Percentiles rank a stretch among this genome's conserved stretches.
Conservation (phyloP, 2,888 invertebrate genomes). For the Ectropis crepuscularia region DNA sequence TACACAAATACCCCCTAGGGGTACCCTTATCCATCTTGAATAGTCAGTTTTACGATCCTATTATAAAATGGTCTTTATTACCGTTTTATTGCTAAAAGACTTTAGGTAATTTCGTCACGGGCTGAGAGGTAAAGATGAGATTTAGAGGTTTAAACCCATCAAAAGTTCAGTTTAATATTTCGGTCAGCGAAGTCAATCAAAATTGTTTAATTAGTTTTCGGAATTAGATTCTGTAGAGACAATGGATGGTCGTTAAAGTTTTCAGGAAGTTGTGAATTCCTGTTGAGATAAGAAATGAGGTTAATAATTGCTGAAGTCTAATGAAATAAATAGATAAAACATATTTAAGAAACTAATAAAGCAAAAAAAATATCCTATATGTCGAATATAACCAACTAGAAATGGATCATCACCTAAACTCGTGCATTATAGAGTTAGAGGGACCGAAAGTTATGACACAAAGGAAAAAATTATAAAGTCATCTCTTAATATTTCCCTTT, state of each 20-base stretch:
- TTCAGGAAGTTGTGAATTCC: not conserved
- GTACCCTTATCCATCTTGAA: slow-evolving; percentile 59
- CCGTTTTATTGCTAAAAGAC: slow-evolving; percentile 82
- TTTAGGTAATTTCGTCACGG: slow-evolving; percentile 82
- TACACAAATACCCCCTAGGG: slow-evolving; percentile 58
- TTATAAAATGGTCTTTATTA: slow-evolving; percentile 84
- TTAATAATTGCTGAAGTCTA: not conserved
- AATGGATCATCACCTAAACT: no score
- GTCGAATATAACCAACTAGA: no score
- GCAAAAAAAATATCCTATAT: no score
- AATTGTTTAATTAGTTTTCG: slow-evolving; percentile 53
- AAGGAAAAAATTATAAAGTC: no score
- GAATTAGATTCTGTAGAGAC: slow-evolving; percentile 26
- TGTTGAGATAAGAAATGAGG: not conserved
- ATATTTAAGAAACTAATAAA: no score
- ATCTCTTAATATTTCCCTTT: no score
- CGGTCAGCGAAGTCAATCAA: slow-evolving; percentile 62
- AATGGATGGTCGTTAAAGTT: slow-evolving; percentile 17
- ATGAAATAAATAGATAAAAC: no score
- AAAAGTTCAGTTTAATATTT: slow-evolving; percentile 75
- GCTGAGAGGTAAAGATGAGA: slow-evolving; percentile 72
- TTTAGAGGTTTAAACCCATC: slow-evolving; percentile 64
- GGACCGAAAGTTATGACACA: no score
- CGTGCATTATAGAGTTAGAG: no score
- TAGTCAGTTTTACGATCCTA: slow-evolving; percentile 78